A percentile compares a stretch with the other conserved stretches of the same genome.
These are phyloP conservation scores for Urechis unicinctus DNA, from an alignment of 2,888 invertebrate genomes.

Conservation along the genomic window DNA sequence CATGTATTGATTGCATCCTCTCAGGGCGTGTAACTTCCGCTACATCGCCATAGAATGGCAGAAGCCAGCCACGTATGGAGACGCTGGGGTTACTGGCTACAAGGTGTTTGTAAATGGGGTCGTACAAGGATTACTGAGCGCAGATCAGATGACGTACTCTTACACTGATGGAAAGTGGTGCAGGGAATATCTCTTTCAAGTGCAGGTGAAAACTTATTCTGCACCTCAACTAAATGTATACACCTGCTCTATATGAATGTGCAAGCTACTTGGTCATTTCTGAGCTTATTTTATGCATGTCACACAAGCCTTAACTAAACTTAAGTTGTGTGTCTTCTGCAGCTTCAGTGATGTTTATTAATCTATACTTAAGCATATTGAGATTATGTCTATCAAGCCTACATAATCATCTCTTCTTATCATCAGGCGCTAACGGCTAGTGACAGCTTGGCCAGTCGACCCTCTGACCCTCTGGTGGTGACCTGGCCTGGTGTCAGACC, in stretches of 20 bases:
- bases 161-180: constrained; percentile 48
- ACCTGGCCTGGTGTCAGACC: constrained; percentile 47
- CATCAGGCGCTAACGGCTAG: constrained; percentile 40
- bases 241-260: too few relatives aligned
- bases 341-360: background rate
- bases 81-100: constrained; percentile 45
- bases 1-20: background rate
- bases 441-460: constrained; percentile 43
- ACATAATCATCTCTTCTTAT: background rate
- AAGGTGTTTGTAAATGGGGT: constrained; percentile 50
- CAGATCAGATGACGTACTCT: constrained; percentile 45
- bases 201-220: constrained; percentile 31
- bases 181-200: constrained; percentile 49
- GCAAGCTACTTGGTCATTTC: too few relatives aligned
- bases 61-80: constrained; percentile 46
- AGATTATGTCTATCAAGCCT: too few relatives aligned
- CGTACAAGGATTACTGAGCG: constrained; percentile 40
- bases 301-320: too few relatives aligned
- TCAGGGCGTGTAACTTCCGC: constrained; percentile 48
- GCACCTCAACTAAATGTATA: too few relatives aligned
- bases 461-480: constrained; percentile 47
- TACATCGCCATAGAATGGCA: constrained; percentile 51
- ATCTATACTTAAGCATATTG: too few relatives aligned
- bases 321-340: too few relatives aligned
- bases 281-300: too few relatives aligned